Evolutionary conservation across 2,113 vertebrate species (phyloP).

Genomic region (Hydrochoerus hydrochaeris): DNA sequence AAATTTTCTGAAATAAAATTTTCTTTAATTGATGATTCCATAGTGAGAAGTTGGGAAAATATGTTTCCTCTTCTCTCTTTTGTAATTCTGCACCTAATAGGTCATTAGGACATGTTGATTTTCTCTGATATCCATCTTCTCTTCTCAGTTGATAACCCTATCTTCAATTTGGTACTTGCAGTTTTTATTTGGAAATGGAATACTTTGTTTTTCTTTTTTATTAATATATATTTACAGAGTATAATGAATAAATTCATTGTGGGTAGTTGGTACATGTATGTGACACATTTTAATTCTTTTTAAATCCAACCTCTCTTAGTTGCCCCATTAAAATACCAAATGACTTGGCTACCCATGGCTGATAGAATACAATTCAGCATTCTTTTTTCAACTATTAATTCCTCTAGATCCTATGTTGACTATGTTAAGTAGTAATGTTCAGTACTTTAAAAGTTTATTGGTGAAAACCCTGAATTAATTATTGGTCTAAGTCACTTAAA

Average conservation of each 20-base stretch:
- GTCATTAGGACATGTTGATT: not conserved
- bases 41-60: not conserved
- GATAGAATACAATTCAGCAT: not conserved
- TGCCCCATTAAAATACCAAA: not conserved
- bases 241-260: not conserved
- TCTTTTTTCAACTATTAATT: not conserved
- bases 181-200: not conserved
- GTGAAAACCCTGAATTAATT: not conserved
- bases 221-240: not conserved
- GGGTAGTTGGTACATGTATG: not conserved
- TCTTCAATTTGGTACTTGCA: not conserved
- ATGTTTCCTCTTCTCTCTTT: not conserved
- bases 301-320: not conserved
- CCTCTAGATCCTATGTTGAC: not conserved
- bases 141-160: not conserved
- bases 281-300: not conserved
- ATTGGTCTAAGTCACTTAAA: not conserved
- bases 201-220: not conserved
- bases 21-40: not conserved
- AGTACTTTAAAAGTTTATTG: not conserved
- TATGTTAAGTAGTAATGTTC: not conserved
- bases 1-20: slow-evolving; percentile 26
- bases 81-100: not conserved
- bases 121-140: not conserved
- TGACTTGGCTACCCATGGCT: not conserved